Base-by-base conservation (phyloP, 2,888 invertebrate species). In the Troides oblongomaculatus region DNA sequence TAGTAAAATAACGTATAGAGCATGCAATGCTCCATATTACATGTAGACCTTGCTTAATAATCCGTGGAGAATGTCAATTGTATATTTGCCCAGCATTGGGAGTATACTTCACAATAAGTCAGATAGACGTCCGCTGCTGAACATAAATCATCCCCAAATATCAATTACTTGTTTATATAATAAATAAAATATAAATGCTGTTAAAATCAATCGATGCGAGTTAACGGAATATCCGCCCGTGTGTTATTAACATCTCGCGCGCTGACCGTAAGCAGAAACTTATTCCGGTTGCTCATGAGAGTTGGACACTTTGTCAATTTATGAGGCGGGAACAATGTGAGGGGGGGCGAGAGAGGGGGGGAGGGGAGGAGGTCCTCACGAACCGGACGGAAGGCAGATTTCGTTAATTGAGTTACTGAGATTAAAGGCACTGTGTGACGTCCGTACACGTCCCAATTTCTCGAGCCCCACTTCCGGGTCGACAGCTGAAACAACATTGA, bases 241-340 rank as follows among this genome's bases (percentile, higher is more conserved):
- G 64, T 78, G 79, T 81, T 72, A 69, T 63, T 78, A 77, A 76
- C 78, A 81, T 81, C 81, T 82, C 85, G 86, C 85, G 84, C 89
- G 87, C 88, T 91, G 91, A 91, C 91, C 92, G 91, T 89, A 90
- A 89, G 90, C 85, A 81, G 84, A 85, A 91, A 91, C 90, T 91
- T 90, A 90, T 89, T 88, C 84, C 80, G 83, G 84, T 88, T 87
- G 89, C 86, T 87, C 89, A 85, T 84, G 84, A 82, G 84, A 91
- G 89, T 92, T 92, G 85, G 92, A 90, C 92, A 92, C 85, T 92
- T 92, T 89, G 90, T 91, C 92, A 91, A 92, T 92, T 92, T 92
- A 92, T 88, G 89, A 84, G 86, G 79, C 72, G 81, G 77, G 82
- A 82, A 85, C 87, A 85, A 87, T 82, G 78, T 79, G 39, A 39